phyloP scores from a whole-genome alignment of 2,888 invertebrate species.

The Tribolium freemani region DNA sequence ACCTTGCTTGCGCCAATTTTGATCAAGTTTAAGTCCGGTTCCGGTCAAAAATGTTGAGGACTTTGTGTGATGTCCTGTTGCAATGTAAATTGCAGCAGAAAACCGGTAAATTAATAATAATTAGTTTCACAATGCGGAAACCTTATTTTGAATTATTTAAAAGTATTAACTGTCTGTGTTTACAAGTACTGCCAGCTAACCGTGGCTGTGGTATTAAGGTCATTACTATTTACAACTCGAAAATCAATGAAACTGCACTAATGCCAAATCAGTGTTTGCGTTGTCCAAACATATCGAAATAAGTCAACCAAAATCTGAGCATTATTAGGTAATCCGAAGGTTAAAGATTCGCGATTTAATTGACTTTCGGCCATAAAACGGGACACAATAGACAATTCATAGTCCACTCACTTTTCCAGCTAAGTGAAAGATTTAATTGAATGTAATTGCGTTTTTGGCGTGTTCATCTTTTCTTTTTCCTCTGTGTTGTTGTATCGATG shows the following conservation, averaged over 20 bases:
- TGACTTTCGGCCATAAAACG: neutral
- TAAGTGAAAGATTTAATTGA: neutral
- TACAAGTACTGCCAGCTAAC: neutral
- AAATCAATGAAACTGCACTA: neutral
- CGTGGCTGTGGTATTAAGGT: conserved; percentile 1
- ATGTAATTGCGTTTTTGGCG: neutral
- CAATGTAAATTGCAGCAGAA: conserved; percentile 7
- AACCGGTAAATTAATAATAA: conserved; percentile 28
- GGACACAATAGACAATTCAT: conserved; percentile 8
- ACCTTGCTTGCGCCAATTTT: neutral
- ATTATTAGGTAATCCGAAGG: neutral
- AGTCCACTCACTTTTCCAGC: neutral
- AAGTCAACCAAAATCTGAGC: neutral
- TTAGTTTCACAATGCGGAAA: conserved; percentile 29
- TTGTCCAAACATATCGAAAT: neutral
- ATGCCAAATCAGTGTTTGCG: neutral
- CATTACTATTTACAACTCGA: conserved; percentile 1
- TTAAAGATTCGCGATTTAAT: neutral
- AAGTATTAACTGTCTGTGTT: conserved; percentile 3
- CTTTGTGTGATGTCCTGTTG: conserved; percentile 4
- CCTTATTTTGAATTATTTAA: conserved; percentile 22
- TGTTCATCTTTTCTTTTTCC: conserved; percentile 7
- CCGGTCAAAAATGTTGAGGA: neutral
- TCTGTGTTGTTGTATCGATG: neutral
- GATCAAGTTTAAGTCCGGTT: neutral